A percentile compares a stretch with the other conserved stretches of the same genome.
Conservation (phyloP, 2,888 invertebrate species). For the Gortyna flavago region DNA sequence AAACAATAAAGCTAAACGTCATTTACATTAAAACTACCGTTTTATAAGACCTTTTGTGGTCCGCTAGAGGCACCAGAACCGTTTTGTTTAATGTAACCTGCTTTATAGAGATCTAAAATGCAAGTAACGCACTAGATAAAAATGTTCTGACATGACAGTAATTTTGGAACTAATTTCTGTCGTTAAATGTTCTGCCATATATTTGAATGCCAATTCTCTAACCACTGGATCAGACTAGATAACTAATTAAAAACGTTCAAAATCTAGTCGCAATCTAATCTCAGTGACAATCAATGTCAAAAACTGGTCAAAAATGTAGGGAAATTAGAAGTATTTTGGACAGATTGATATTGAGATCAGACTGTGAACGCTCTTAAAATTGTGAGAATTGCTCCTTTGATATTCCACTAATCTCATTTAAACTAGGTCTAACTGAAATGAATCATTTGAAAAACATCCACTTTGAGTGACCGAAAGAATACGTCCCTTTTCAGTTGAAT, state of each 20-base stretch:
- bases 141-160: not conserved
- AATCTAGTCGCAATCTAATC: no score
- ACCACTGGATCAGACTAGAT: no score
- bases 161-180: not conserved
- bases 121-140: slow-evolving; percentile 27
- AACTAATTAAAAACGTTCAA: no score
- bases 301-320: no score
- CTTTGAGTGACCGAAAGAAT: slow-evolving; percentile 8
- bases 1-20: slow-evolving; percentile 69
- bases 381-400: not conserved
- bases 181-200: not conserved
- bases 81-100: slow-evolving; percentile 50
- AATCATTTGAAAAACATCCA: slow-evolving; percentile 17
- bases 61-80: slow-evolving; percentile 41
- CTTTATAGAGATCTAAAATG: slow-evolving; percentile 23
- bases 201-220: no score
- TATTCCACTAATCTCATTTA: not conserved
- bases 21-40: slow-evolving; percentile 68
- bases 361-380: no score
- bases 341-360: no score
- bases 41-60: slow-evolving; percentile 66
- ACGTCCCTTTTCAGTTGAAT: slow-evolving; percentile 50
- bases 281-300: no score
- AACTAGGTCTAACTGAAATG: slow-evolving; percentile 5
- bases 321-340: no score